Evolutionary conservation across 2,888 invertebrate genomes (phyloP).

Genomic region (Rhamnusium bicolor): DNA sequence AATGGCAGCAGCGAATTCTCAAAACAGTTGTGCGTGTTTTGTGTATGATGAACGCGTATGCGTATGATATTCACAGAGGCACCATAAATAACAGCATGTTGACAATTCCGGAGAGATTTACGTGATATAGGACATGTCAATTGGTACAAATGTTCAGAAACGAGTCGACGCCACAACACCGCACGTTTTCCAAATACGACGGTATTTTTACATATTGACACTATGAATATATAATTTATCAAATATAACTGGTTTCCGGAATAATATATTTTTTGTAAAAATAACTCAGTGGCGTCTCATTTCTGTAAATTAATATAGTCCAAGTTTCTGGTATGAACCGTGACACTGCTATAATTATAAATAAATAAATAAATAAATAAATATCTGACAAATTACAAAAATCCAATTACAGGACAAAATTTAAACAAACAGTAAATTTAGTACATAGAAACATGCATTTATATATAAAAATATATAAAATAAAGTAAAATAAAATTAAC

Average conservation of each 20-base stretch:
- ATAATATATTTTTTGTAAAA: neutral
- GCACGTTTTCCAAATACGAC: constrained; percentile 53
- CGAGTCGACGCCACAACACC: constrained; percentile 51
- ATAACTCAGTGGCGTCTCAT: neutral
- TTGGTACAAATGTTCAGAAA: constrained; percentile 62
- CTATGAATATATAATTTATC: constrained; percentile 53
- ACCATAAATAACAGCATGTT: constrained; percentile 65
- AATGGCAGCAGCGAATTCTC: constrained; percentile 6
- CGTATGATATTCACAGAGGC: constrained; percentile 63
- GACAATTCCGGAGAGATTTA: constrained; percentile 65
- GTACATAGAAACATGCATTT: too few relatives aligned
- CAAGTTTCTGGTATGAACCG: too few relatives aligned
- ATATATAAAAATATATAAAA: too few relatives aligned
- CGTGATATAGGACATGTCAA: constrained; percentile 69
- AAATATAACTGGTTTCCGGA: constrained; percentile 2
- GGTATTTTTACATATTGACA: constrained; percentile 49
- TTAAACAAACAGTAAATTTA: too few relatives aligned
- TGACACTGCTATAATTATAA: too few relatives aligned
- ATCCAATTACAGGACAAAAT: too few relatives aligned
- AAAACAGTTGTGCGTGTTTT: constrained; percentile 32
- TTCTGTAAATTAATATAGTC: too few relatives aligned
- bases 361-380: too few relatives aligned
- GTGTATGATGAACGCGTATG: constrained; percentile 51
- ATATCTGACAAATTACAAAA: too few relatives aligned
- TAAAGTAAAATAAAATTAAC: too few relatives aligned